These are phyloP conservation scores for Synchiropus splendidus DNA, from an alignment of 2,113 vertebrate genomes.

Conservation along the genomic window DNA sequence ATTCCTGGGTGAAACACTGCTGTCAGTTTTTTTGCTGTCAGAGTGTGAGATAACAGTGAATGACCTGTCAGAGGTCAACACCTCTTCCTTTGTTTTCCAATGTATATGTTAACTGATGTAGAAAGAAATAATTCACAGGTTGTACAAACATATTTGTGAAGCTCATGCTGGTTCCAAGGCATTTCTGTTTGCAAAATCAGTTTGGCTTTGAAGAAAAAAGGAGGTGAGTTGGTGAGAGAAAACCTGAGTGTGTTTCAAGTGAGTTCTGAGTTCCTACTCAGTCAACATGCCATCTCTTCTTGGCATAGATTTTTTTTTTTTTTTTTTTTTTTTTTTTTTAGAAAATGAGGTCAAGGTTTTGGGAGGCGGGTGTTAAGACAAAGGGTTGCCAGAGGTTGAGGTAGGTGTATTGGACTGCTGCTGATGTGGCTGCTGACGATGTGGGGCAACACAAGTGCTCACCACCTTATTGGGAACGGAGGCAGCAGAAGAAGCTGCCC, in stretches of 20 bases:
- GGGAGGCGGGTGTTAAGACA: slow-evolving; percentile 61
- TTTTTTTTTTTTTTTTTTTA: too few species aligned
- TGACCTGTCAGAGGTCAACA: slow-evolving; percentile 54
- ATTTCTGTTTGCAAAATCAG: slow-evolving; percentile 32
- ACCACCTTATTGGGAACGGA: slow-evolving; percentile 66
- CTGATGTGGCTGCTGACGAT: slow-evolving; percentile 44
- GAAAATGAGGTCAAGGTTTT: slow-evolving; percentile 69
- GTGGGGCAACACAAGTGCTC: slow-evolving; percentile 38
- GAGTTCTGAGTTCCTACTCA: slow-evolving; percentile 29
- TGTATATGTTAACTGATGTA: slow-evolving; percentile 63
- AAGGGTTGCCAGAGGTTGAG: slow-evolving; percentile 66
- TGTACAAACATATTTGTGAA: slow-evolving; percentile 62
- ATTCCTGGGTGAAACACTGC: slow-evolving; percentile 49
- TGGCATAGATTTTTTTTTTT: slow-evolving; percentile 67
- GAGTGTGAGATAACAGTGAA: slow-evolving; percentile 65
- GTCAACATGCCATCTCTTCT: slow-evolving; percentile 50
- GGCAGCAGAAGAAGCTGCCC: slow-evolving; percentile 61
- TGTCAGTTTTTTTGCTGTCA: slow-evolving; percentile 66
- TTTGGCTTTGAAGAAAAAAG: slow-evolving; percentile 66
- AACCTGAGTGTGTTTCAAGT: slow-evolving; percentile 75
- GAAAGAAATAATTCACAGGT: slow-evolving; percentile 75
- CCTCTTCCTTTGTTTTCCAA: slow-evolving; percentile 57
- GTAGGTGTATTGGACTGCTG: slow-evolving; percentile 64
- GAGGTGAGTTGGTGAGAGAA: slow-evolving; percentile 50
- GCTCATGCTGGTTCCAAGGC: slow-evolving; percentile 63